Evolutionary conservation across 2,113 vertebrate genomes (phyloP).

Genomic region (Accipiter virgatus): DNA sequence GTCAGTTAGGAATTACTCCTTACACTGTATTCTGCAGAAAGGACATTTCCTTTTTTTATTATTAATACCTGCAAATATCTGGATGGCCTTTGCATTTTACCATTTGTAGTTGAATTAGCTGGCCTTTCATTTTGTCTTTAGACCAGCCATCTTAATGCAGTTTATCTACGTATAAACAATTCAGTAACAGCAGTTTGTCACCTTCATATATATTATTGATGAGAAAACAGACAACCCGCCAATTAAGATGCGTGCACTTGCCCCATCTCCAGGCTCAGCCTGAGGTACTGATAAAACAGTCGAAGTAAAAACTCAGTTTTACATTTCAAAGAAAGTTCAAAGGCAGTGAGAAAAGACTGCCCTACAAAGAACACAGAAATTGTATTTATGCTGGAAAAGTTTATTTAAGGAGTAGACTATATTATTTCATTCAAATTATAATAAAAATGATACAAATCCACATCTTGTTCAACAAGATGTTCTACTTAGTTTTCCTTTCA

Average conservation of each 20-base stretch:
- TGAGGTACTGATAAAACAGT: background rate
- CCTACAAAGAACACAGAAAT: background rate
- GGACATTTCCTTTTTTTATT: background rate
- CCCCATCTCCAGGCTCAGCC: slow-evolving; percentile 11
- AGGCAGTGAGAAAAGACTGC: background rate
- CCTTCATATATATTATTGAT: slow-evolving; percentile 32
- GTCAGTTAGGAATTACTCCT: background rate
- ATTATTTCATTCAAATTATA: background rate
- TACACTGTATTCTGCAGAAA: background rate
- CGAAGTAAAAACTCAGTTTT: slow-evolving; percentile 17
- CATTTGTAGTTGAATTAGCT: background rate
- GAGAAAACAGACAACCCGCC: background rate
- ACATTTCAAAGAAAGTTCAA: slow-evolving; percentile 56
- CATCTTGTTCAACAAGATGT: background rate
- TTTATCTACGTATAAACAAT: background rate
- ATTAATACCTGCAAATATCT: background rate
- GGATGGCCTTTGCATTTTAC: background rate
- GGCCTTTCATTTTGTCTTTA: background rate
- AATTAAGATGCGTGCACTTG: background rate
- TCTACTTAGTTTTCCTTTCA: background rate
- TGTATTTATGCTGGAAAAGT: background rate
- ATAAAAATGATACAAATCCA: background rate
- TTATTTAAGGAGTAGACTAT: background rate
- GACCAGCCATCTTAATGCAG: background rate
- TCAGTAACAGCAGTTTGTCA: background rate